A percentile compares a stretch with the other conserved stretches of the same genome.
These are phyloP conservation scores for Nothobranchius furzeri DNA, from an alignment of 2,113 vertebrate species.

Conservation along the genomic window DNA sequence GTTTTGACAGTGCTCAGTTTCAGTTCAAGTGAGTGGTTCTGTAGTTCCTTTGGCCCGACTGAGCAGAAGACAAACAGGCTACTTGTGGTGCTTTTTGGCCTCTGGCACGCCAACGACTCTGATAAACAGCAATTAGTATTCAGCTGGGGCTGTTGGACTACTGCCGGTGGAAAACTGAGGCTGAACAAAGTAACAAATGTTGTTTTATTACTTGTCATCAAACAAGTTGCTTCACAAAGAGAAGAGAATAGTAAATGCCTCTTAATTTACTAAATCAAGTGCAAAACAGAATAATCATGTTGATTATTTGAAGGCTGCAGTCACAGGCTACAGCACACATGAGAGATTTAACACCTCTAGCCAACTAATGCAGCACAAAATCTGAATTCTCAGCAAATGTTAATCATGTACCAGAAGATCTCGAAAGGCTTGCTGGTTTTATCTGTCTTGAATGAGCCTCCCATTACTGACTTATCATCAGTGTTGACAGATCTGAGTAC, in stretches of 20 bases:
- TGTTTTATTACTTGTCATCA: constrained; percentile 14
- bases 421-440: not conserved
- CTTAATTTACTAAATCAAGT: not conserved
- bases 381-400: not conserved
- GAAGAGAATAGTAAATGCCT: not conserved
- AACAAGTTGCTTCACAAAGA: constrained; percentile 3
- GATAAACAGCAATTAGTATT: constrained; percentile 46
- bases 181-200: constrained; percentile 27
- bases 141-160: constrained; percentile 39
- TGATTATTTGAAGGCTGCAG: too few species aligned
- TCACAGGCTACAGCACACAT: too few species aligned
- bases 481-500: not conserved
- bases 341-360: too few species aligned
- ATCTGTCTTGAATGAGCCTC: constrained; percentile 41
- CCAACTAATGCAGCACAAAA: too few species aligned
- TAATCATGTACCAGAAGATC: too few species aligned
- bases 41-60: constrained; percentile 5
- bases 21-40: constrained; percentile 26
- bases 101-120: constrained; percentile 26
- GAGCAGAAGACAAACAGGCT: constrained; percentile 55
- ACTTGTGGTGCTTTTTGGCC: constrained; percentile 45
- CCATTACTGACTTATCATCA: constrained; percentile 44
- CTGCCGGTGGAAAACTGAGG: constrained; percentile 33
- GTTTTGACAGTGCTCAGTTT: constrained; percentile 15
- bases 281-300: too few species aligned